phyloP scores from a whole-genome alignment of 2,888 invertebrate genomes.

The Hyles lineata region DNA sequence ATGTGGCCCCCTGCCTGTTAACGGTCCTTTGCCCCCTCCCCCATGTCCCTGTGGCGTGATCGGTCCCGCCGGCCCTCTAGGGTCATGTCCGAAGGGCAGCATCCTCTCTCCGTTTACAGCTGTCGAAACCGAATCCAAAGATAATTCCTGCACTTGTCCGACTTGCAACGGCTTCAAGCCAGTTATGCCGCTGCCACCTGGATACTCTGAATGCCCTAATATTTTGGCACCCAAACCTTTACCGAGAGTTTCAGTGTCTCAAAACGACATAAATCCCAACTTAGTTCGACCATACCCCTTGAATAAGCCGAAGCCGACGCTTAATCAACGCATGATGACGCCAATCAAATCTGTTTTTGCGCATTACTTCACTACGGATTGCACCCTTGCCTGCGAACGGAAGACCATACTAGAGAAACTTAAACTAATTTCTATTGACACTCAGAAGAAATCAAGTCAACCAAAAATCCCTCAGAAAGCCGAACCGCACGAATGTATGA shows the following conservation, averaged over 20 bases:
- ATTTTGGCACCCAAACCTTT: slow-evolving; percentile 11
- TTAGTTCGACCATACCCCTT: slow-evolving; percentile 33
- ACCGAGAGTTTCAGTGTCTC: slow-evolving; percentile 20
- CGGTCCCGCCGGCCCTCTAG: not conserved
- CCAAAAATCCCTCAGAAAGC: not conserved
- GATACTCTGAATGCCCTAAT: slow-evolving; percentile 17
- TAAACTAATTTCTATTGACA: not conserved
- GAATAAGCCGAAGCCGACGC: slow-evolving; percentile 23
- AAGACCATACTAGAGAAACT: not conserved
- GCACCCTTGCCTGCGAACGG: not conserved
- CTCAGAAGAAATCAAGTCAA: not conserved
- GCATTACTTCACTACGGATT: slow-evolving; percentile 44
- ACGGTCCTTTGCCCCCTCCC: not conserved
- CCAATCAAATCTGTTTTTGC: slow-evolving; percentile 35
- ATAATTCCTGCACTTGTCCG: slow-evolving; percentile 33
- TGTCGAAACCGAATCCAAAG: not conserved
- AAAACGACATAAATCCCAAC: slow-evolving; percentile 33
- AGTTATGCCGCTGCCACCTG: slow-evolving; percentile 33
- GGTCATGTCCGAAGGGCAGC: not conserved
- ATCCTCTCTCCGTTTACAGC: not conserved
- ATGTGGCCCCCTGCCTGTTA: slow-evolving; percentile 36
- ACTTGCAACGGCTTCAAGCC: slow-evolving; percentile 38
- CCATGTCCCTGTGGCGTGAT: not conserved
- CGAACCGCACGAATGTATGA: not conserved
- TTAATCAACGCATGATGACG: slow-evolving; percentile 30